A percentile compares a stretch with the other conserved stretches of the same genome.
Conservation (phyloP, 2,888 invertebrate genomes). For the Crossocerus cetratus region DNA sequence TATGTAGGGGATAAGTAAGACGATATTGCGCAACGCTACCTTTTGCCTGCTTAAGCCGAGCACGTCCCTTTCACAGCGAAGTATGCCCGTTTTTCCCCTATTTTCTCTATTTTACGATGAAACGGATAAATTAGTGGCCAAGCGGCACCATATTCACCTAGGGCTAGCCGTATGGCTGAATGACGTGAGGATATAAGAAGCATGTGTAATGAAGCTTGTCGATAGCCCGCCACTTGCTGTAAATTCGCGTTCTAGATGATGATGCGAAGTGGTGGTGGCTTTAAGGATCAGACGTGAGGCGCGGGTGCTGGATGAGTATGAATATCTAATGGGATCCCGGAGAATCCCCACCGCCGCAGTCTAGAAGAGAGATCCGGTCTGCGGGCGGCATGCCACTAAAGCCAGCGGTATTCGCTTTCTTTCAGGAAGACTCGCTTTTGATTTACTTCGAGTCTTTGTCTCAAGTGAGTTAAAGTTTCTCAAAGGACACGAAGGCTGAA, state of each 20-base stretch:
- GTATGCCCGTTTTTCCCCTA: too few relatives aligned
- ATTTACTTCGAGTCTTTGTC: slow-evolving; percentile 56
- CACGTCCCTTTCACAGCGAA: too few relatives aligned
- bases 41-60: too few relatives aligned
- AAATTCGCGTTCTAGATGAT: slow-evolving; percentile 49
- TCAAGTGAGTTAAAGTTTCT: slow-evolving; percentile 57
- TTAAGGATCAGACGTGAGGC: slow-evolving; percentile 41
- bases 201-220: slow-evolving; percentile 33
- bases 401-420: slow-evolving; percentile 27
- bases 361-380: neutral
- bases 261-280: slow-evolving; percentile 23
- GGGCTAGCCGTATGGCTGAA: neutral
- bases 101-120: too few relatives aligned
- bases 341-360: slow-evolving; percentile 19
- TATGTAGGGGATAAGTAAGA: too few relatives aligned
- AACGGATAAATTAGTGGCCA: too few relatives aligned
- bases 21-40: too few relatives aligned
- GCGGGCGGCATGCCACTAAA: slow-evolving; percentile 22
- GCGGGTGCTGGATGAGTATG: slow-evolving; percentile 30
- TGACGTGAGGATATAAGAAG: slow-evolving; percentile 20
- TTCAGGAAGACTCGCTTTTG: slow-evolving; percentile 36
- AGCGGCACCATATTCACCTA: too few relatives aligned
- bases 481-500: slow-evolving; percentile 54
- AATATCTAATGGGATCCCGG: slow-evolving; percentile 50
- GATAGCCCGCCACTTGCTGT: slow-evolving; percentile 51